A percentile compares a stretch with the other conserved stretches of the same genome.
These are phyloP conservation scores for Eidolon helvum DNA, from an alignment of 2,113 vertebrate genomes.

Conservation along the genomic window DNA sequence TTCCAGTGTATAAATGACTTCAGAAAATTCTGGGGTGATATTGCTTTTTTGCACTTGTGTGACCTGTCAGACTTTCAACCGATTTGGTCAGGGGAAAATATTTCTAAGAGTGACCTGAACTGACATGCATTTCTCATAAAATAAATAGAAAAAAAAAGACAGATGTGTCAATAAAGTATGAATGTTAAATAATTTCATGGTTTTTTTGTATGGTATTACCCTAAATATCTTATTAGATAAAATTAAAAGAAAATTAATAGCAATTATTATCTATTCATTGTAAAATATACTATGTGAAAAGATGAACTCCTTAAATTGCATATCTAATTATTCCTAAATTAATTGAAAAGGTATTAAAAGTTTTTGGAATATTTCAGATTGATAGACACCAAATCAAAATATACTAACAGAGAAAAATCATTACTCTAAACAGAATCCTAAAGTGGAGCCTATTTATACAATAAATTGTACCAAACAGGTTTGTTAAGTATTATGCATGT, in stretches of 20 bases:
- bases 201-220: too few species aligned
- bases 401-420: not conserved
- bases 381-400: conserved; percentile 23
- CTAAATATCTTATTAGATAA: too few species aligned
- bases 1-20: not conserved
- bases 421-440: not conserved
- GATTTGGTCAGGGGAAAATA: not conserved
- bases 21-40: not conserved
- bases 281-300: not conserved
- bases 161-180: not conserved
- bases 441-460: not conserved
- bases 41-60: not conserved
- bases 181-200: not conserved
- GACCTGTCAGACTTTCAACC: not conserved
- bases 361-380: conserved; percentile 2
- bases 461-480: not conserved
- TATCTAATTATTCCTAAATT: not conserved
- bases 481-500: not conserved
- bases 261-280: too few species aligned
- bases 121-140: not conserved
- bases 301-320: not conserved
- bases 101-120: not conserved
- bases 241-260: too few species aligned
- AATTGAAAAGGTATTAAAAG: not conserved
- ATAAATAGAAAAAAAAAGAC: not conserved